Base-by-base conservation (phyloP, 2,888 invertebrate genomes). In the Drosophila kanekoi region DNA sequence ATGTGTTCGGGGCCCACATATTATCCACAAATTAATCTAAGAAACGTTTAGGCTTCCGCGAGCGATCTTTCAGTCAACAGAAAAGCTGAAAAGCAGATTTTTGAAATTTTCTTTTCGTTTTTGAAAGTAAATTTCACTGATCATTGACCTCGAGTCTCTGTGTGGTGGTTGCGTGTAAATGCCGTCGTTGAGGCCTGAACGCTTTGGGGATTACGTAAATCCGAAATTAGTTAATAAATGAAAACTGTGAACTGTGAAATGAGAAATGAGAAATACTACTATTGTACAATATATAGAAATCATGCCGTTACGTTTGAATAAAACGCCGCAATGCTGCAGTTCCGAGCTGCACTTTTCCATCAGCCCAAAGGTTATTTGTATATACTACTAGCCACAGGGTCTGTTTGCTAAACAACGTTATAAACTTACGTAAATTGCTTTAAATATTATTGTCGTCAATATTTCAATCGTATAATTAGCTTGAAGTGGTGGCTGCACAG, bases 81-180 rank as follows among this genome's bases (percentile, higher is more conserved):
- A 84, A 74, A 81, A 89, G 59, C 54, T 62, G 72, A 77, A 77
- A 80, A 78, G 51, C 78, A 63, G 68, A 80, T 78, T 76, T 77
- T 28, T 8, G 8, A 23, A 28, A 28, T 28, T 28, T 65, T 43
- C 37, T 43, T 62, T 66, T 56, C 62, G 37, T 47, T 67, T 84
- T 85, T 80, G 85, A 86, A 86, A 86, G 89, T 89, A 72, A 89
- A 89, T 86, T 86, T 86, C 89, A 86, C 89, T 86, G 85, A 86
- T 89, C 85, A 86, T 88, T 86, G 85, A 86, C 89, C 85, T 86
- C 85, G 87, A 72, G 59, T 85, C 63, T 35, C 54, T 35, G 54
- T 32, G 63, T 28, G 35, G 59, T 68, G 81, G 78, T 86, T 89
- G 85, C 85, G 85, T 86, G 89, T 86, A 88, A 89, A 75, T 64